Evolutionary conservation across 2,113 vertebrate genomes (phyloP).

Genomic region (Phycodurus eques): DNA sequence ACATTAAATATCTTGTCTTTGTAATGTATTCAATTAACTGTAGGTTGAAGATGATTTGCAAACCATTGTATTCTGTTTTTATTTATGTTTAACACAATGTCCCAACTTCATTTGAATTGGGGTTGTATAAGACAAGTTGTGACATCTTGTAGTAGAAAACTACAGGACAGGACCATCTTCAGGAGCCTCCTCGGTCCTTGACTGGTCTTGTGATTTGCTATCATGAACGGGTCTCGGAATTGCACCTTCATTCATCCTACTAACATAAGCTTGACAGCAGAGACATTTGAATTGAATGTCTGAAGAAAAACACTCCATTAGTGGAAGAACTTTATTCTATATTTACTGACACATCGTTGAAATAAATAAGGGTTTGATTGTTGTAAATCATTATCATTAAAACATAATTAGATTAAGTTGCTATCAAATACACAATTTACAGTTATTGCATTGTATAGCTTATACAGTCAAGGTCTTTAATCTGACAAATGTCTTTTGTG

Average conservation of each 20-base stretch:
- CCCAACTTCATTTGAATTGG: no score
- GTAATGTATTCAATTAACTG: no score
- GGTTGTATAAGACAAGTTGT: no score
- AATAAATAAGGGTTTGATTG: conserved; percentile 6
- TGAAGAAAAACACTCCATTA: not conserved
- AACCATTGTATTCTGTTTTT: no score
- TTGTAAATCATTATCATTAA: not conserved
- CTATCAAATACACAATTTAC: not conserved
- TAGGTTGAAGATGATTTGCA: no score
- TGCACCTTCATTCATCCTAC: not conserved
- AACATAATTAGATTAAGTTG: not conserved
- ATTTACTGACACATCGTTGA: not conserved
- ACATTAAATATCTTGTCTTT: no score
- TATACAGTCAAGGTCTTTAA: not conserved
- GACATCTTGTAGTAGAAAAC: no score
- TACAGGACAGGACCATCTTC: no score
- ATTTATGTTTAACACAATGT: no score
- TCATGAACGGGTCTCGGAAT: not conserved
- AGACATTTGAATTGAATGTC: not conserved
- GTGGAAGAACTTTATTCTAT: not conserved
- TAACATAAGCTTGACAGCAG: not conserved
- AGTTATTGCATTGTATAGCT: not conserved
- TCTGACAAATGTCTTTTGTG: not conserved
- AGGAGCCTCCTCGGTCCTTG: no score
- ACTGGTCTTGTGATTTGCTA: not conserved